Conservation (phyloP, 2,888 invertebrate species). For the Rhyacophila evoluta region DNA sequence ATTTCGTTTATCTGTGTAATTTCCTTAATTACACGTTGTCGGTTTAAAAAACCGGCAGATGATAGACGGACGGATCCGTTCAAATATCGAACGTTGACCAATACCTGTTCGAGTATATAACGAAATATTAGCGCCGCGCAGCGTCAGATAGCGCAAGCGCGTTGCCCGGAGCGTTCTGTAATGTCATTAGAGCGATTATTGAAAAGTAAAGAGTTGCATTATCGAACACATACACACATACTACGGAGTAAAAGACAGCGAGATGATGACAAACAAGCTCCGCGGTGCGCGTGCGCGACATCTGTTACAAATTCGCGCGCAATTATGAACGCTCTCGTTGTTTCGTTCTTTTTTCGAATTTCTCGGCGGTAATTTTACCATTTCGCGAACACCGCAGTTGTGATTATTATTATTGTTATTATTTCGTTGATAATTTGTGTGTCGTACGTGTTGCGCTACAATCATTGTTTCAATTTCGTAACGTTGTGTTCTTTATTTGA, state of each 20-base stretch:
- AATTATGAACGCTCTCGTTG: slow-evolving; percentile 24
- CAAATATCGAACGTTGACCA: neutral
- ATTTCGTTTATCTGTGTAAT: neutral
- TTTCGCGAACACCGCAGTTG: slow-evolving; percentile 3
- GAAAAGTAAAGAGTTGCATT: slow-evolving; percentile 21
- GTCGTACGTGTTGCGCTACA: slow-evolving; percentile 22
- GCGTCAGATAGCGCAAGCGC: slow-evolving; percentile 26
- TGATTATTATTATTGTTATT: slow-evolving; percentile 9
- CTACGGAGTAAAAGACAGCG: neutral
- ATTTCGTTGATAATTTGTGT: neutral
- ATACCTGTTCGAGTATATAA: neutral
- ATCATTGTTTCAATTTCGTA: slow-evolving; percentile 11
- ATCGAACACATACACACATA: slow-evolving; percentile 3
- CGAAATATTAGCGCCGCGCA: slow-evolving; percentile 23
- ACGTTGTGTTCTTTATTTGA: slow-evolving; percentile 16
- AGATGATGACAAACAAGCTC: slow-evolving; percentile 22
- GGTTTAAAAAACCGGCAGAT: neutral
- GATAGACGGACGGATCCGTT: neutral
- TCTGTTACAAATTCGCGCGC: slow-evolving; percentile 18
- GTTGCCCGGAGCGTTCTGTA: slow-evolving; percentile 3
- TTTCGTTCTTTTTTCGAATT: slow-evolving; percentile 24
- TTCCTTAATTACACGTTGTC: neutral
- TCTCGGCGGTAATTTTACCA: slow-evolving; percentile 11
- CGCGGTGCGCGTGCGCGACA: slow-evolving; percentile 22
- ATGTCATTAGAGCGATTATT: slow-evolving; percentile 20